Evolutionary conservation across 2,888 invertebrate species (phyloP).

Genomic region (Heliconius cydno): DNA sequence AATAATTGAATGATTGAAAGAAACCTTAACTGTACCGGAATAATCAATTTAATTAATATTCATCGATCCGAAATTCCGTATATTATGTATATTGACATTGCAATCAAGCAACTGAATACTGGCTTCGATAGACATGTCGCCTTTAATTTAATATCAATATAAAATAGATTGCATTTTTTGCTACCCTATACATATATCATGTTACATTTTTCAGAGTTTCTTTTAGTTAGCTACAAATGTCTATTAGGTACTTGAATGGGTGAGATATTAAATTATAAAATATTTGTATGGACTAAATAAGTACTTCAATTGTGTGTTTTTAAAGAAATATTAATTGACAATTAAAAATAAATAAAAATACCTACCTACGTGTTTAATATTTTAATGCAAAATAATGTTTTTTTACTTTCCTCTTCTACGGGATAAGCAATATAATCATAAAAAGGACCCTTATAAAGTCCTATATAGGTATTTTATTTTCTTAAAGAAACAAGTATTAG

Average conservation of each 20-base stretch:
- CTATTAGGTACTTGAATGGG: not conserved
- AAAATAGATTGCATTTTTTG: conserved; percentile 23
- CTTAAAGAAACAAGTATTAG: not conserved
- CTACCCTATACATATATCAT: not conserved
- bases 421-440: too few relatives aligned
- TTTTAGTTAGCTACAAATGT: not conserved
- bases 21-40: conserved; percentile 58
- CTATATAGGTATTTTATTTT: not conserved
- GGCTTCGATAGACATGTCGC: conserved; percentile 62
- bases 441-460: too few relatives aligned
- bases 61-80: conserved; percentile 51
- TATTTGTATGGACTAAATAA: too few relatives aligned
- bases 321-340: not conserved
- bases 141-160: conserved; percentile 47
- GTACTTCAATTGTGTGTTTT: not conserved
- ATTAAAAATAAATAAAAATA: too few relatives aligned
- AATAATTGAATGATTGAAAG: conserved; percentile 56
- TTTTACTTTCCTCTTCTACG: too few relatives aligned
- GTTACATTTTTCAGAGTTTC: conserved; percentile 14
- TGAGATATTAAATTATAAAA: not conserved
- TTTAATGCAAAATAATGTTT: too few relatives aligned
- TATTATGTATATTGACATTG: conserved; percentile 59
- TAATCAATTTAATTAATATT: conserved; percentile 58
- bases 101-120: conserved; percentile 60
- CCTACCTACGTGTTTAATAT: too few relatives aligned